A percentile compares a stretch with the other conserved stretches of the same genome.
Evolutionary conservation across 1,140 invertebrate genomes (phyloP).

Genomic region (Cydia pomonella): DNA sequence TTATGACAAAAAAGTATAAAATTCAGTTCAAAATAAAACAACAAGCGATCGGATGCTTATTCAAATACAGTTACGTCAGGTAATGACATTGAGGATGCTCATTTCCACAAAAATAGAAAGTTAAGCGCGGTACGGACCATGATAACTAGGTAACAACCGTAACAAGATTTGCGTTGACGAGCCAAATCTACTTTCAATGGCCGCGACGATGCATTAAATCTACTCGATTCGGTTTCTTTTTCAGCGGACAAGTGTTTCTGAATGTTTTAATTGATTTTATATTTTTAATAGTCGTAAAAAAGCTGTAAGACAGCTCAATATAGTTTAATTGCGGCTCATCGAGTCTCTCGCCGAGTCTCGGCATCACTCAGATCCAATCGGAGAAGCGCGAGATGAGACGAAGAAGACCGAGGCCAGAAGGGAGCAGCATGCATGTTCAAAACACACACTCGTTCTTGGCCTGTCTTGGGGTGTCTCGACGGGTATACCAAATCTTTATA

Average conservation of each 20-base stretch:
- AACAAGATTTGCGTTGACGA: not conserved
- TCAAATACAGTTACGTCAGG: not conserved
- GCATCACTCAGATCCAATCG: no score
- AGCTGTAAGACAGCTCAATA: not conserved
- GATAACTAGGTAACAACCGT: not conserved
- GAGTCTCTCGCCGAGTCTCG: no score
- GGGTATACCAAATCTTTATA: no score
- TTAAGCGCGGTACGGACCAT: not conserved
- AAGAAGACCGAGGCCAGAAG: no score
- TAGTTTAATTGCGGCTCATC: not conserved
- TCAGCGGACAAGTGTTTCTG: not conserved
- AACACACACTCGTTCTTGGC: no score
- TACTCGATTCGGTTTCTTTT: not conserved
- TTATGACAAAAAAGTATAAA: no score
- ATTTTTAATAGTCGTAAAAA: not conserved
- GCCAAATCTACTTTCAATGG: not conserved
- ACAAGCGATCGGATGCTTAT: no score
- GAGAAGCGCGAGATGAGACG: no score
- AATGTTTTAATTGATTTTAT: not conserved
- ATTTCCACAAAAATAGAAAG: constrained; percentile 8
- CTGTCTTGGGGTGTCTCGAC: no score
- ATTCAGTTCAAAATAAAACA: no score
- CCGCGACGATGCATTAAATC: not conserved
- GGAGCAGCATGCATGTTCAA: no score
- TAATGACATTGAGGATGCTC: not conserved